Conservation (phyloP, 2,888 invertebrate genomes). For the Cantharis rufa region DNA sequence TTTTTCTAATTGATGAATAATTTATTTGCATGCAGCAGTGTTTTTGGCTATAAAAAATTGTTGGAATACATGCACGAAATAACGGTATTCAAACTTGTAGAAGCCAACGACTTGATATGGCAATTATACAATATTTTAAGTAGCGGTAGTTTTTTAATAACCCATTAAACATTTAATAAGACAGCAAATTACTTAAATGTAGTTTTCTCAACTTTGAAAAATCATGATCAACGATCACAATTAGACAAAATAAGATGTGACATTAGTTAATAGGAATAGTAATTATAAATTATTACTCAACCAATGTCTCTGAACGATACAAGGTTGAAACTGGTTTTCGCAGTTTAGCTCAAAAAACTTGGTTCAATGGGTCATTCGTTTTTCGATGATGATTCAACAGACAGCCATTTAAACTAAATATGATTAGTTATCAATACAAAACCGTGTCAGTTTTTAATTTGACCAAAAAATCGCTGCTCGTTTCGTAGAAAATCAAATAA, state of each 20-base stretch:
- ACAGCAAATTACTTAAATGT: neutral
- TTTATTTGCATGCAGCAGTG: neutral
- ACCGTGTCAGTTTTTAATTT: neutral
- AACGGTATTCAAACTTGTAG: neutral
- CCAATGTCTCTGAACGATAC: neutral
- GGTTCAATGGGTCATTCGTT: neutral
- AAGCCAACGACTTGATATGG: neutral
- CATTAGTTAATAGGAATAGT: neutral
- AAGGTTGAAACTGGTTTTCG: neutral
- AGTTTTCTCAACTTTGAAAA: neutral
- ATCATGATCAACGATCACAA: neutral
- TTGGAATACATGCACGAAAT: conserved; percentile 1
- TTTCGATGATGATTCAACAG: neutral
- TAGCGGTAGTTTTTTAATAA: neutral
- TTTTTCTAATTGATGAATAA: neutral
- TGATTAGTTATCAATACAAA: neutral
- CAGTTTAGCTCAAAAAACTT: neutral
- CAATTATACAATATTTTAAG: neutral
- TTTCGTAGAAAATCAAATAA: neutral
- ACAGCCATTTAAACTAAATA: neutral
- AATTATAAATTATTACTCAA: neutral
- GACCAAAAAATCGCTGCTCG: neutral
- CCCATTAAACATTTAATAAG: neutral
- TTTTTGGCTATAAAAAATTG: conserved; percentile 2
- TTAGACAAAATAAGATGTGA: neutral